Evolutionary conservation across 2,797 vertebrate species (phyloP).

Genomic region (Ceryle rudis): DNA sequence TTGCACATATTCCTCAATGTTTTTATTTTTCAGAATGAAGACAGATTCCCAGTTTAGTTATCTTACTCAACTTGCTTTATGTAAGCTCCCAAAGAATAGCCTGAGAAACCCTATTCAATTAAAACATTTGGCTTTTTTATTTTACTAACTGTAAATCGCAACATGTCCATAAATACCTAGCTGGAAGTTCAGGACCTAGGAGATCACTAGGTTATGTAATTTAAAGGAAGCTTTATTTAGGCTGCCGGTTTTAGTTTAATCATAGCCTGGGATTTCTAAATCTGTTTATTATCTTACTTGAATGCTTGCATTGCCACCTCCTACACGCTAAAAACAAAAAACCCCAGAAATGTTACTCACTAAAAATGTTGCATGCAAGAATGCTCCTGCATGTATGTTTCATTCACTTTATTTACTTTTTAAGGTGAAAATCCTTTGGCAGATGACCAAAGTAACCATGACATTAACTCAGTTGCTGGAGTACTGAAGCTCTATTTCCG

Average conservation of each 20-base stretch:
- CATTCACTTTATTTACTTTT: conserved; percentile 69
- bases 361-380: conserved; percentile 19
- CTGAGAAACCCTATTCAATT: background rate
- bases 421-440: conserved; percentile 96
- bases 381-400: conserved; percentile 45
- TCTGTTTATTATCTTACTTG: conserved; percentile 75
- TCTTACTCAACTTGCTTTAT: background rate
- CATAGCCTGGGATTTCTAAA: conserved; percentile 64
- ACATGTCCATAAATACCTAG: background rate
- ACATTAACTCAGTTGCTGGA: conserved; percentile 98
- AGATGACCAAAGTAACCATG: conserved; percentile 97
- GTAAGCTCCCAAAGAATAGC: background rate
- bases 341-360: background rate
- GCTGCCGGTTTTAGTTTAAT: conserved; percentile 72
- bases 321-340: conserved; percentile 52
- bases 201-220: conserved; percentile 52
- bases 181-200: conserved; percentile 29
- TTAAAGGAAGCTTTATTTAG: conserved; percentile 66
- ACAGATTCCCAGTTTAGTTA: background rate
- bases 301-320: conserved; percentile 65
- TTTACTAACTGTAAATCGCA: background rate
- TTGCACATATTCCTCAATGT: background rate
- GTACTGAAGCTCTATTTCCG: conserved; percentile 98
- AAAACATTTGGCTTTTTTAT: background rate
- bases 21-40: background rate